phyloP scores from a whole-genome alignment of 2,888 invertebrate species.

The Crepidodera aurea region DNA sequence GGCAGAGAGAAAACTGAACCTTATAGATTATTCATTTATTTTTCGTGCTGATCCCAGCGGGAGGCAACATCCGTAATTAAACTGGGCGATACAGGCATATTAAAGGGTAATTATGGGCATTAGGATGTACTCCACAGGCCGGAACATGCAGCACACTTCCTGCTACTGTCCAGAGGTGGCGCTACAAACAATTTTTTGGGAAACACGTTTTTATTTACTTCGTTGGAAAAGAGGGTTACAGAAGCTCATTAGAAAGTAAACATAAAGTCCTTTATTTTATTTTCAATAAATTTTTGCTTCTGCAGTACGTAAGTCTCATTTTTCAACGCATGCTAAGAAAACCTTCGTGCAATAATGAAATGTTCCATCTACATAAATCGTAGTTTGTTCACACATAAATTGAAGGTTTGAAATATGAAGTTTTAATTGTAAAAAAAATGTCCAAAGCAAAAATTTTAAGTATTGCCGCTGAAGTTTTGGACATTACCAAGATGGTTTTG shows the following conservation, averaged over 20 bases:
- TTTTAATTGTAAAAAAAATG: conserved; percentile 22
- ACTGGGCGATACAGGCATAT: conserved; percentile 49
- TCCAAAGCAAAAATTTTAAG: conserved; percentile 40
- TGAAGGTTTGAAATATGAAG: not conserved
- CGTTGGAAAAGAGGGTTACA: no score
- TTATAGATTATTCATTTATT: conserved; percentile 47
- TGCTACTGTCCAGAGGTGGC: conserved; percentile 26
- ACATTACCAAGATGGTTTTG: conserved; percentile 45
- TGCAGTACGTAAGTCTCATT: no score
- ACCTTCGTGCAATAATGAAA: no score
- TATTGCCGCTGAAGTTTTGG: conserved; percentile 41
- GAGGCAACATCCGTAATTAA: conserved; percentile 46
- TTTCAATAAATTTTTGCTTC: no score
- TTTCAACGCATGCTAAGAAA: no score
- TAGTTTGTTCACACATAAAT: no score
- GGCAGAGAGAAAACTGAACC: not conserved
- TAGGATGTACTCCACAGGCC: conserved; percentile 48
- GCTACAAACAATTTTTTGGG: not conserved
- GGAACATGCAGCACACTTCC: conserved; percentile 52
- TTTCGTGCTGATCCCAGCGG: conserved; percentile 35
- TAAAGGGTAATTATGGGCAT: conserved; percentile 55
- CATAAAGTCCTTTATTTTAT: no score
- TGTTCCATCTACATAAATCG: no score
- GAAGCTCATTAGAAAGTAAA: no score
- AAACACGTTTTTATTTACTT: no score